Base-by-base conservation (phyloP, 2,888 invertebrate genomes). In the Cryptocephalus primarius region DNA sequence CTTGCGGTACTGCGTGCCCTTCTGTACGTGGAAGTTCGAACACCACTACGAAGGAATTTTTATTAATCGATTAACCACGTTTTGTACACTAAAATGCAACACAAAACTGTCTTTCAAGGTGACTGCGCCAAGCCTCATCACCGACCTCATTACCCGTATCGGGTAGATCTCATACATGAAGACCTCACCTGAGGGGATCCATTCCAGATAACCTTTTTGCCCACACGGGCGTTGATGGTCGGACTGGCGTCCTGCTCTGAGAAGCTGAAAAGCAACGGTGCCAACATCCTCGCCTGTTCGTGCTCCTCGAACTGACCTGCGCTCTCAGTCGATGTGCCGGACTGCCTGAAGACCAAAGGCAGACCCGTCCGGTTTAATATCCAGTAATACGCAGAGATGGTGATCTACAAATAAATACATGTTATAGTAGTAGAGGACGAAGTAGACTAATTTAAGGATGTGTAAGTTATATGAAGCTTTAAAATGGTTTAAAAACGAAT, bases 251-350 rank as follows among this genome's bases (percentile, higher is more conserved):
- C 94, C 34, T 84, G 83, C 69, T 95, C 94, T 3, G 89, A 82
- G 70, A 93, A 93, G 44, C 92, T 89, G 73, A 97, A 97, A 60
- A 96, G 79, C 46, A 97, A 75, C 8, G 97, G 97, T 43, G 88
- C 82, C 45, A 93, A 85, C 78, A 91, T 88, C 55, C 95, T 78
- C 9, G 94, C 96, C 58, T 85, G 78, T 74, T 99, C 97, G 68
- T 97, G 92, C 68, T 97, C 97, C 48, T 84, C 84, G 67, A 87
- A 89, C 72, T 96, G 96, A 2, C 95, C 96, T 8, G 89, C 87
- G 52, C 87, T 84, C 60, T 83, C 85, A 31, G 72, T 66, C 9
- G 78, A 77, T 10, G 82, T 80, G 1, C 89, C 88, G 67, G 91
- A 93, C 70, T 96, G 95, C 57, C 86, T 82, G 46, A 95, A 93